Evolutionary conservation across 1,140 invertebrate species (phyloP).

Genomic region (Lycorma delicatula): DNA sequence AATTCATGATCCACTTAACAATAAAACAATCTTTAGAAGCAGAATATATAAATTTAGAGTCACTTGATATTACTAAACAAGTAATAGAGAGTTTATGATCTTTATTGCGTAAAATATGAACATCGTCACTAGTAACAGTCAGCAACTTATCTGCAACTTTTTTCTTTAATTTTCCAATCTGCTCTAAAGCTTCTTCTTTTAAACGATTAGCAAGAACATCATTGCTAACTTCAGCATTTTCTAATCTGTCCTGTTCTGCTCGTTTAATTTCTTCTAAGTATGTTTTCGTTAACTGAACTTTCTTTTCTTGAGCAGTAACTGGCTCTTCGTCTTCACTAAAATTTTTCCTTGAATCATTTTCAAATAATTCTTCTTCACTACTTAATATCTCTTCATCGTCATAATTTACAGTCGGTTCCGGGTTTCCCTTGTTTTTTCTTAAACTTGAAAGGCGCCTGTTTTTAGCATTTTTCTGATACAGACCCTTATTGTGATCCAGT

Average conservation of each 20-base stretch:
- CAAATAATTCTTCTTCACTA: conserved; percentile 15
- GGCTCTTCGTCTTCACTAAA: conserved; percentile 60
- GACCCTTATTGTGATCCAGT: too few species aligned
- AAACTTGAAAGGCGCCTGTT: too few species aligned
- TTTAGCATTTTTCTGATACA: too few species aligned
- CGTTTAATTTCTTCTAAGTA: conserved; percentile 79
- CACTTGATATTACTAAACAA: conserved; percentile 65
- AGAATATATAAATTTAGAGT: conserved; percentile 66
- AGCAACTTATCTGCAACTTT: conserved; percentile 58
- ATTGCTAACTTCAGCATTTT: conserved; percentile 55
- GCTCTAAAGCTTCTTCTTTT: conserved; percentile 75
- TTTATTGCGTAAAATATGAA: conserved; percentile 37
- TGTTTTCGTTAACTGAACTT: conserved; percentile 75
- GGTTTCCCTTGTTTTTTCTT: too few species aligned
- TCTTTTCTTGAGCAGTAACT: conserved; percentile 81
- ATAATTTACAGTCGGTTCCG: too few species aligned
- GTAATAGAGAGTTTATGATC: conserved; percentile 73
- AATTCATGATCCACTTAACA: conserved; percentile 68
- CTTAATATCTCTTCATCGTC: conserved; percentile 17
- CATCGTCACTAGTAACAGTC: conserved; percentile 39
- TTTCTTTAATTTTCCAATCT: conserved; percentile 66
- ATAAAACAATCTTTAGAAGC: conserved; percentile 83
- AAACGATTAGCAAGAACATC: conserved; percentile 60
- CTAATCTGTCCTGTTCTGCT: conserved; percentile 62
- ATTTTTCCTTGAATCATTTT: conserved; percentile 35